Evolutionary conservation across 2,797 vertebrate genomes (phyloP).

Genomic region (Neosalanx taihuensis): DNA sequence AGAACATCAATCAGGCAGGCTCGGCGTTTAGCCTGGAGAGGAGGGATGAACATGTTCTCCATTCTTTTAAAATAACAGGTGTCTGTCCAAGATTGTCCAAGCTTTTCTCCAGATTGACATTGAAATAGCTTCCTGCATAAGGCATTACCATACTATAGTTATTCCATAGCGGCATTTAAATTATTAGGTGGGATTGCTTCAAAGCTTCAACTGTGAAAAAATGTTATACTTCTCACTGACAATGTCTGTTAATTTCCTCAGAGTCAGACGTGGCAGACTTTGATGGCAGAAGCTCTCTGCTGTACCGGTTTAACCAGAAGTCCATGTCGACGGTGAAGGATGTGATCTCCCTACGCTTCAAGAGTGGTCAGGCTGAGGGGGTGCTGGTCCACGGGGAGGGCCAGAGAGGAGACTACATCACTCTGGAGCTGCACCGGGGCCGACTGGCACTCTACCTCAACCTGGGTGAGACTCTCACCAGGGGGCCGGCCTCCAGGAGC

Average conservation of each 20-base stretch:
- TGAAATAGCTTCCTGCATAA: not conserved
- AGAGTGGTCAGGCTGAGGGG: slow-evolving; percentile 90
- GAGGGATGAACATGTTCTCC: not conserved
- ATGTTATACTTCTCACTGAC: no score
- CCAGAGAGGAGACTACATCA: slow-evolving; percentile 91
- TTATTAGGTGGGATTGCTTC: not conserved
- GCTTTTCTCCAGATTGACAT: not conserved
- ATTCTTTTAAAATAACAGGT: slow-evolving; percentile 6
- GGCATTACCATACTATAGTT: not conserved
- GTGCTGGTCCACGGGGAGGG: slow-evolving; percentile 95
- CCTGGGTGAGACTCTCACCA: slow-evolving; percentile 74
- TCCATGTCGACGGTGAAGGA: slow-evolving; percentile 97
- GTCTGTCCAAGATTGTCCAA: not conserved
- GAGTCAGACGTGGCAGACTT: slow-evolving; percentile 93
- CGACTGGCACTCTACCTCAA: slow-evolving; percentile 86
- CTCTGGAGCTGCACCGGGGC: slow-evolving; percentile 89
- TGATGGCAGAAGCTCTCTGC: slow-evolving; percentile 90
- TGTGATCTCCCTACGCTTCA: slow-evolving; percentile 92
- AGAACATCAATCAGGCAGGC: not conserved
- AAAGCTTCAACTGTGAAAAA: not conserved
- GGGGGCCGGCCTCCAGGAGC: not conserved
- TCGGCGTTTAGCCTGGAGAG: slow-evolving; percentile 1
- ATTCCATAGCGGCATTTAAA: not conserved
- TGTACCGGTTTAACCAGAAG: slow-evolving; percentile 98
- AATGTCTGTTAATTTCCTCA: slow-evolving; percentile 31